Conservation (phyloP, 2,888 invertebrate species). For the Mechanitis messenoides region DNA sequence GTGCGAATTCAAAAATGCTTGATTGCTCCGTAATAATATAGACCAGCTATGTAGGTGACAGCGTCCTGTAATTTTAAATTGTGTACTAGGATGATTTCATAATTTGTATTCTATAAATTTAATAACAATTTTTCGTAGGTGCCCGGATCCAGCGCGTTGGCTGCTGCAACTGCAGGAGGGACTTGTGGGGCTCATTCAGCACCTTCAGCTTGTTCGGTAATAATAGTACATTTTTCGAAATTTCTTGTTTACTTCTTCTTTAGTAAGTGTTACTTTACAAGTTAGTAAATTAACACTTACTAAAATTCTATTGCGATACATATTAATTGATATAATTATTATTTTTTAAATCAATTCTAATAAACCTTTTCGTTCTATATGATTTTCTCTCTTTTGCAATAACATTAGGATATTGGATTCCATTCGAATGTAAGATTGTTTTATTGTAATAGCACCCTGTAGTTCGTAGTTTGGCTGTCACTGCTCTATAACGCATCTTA, state of each 20-base stretch:
- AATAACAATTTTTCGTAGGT: conserved; percentile 44
- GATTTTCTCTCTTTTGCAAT: conserved; percentile 26
- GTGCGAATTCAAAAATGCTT: neutral
- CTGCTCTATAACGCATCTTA: conserved; percentile 6
- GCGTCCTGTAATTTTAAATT: neutral
- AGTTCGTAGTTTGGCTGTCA: conserved; percentile 16
- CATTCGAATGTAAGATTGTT: conserved; percentile 30
- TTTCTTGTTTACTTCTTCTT: neutral
- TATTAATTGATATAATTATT: neutral
- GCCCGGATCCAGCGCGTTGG: conserved; percentile 69
- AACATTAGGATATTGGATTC: conserved; percentile 32
- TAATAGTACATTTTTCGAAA: conserved; percentile 31
- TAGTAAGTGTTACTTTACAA: neutral
- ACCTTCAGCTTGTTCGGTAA: conserved; percentile 72
- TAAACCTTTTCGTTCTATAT: conserved; percentile 2
- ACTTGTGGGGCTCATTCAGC: conserved; percentile 69
- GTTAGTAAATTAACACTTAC: neutral
- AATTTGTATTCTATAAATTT: neutral
- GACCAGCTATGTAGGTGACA: neutral
- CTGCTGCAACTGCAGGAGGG: conserved; percentile 65
- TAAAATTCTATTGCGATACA: neutral
- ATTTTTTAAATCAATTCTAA: conserved; percentile 4
- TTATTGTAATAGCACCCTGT: conserved; percentile 28
- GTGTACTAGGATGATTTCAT: neutral
- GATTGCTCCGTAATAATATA: neutral